Evolutionary conservation across 1,140 invertebrate species (phyloP).

Genomic region (Aphelinus atriplicis): DNA sequence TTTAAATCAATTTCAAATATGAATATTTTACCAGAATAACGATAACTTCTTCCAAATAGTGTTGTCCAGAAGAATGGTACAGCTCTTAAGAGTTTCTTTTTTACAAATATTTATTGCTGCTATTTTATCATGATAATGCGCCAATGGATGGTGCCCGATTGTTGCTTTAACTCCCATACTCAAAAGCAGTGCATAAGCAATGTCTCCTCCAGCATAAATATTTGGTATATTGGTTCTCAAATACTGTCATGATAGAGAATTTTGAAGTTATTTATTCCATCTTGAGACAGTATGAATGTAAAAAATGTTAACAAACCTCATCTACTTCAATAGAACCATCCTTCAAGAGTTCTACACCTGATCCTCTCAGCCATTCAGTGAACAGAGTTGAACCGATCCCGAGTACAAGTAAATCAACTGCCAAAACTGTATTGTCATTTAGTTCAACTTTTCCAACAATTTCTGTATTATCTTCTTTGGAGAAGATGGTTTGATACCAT

Average conservation of each 20-base stretch:
- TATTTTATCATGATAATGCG: slow-evolving; percentile 87
- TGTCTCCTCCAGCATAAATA: slow-evolving; percentile 91
- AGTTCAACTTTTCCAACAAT: slow-evolving; percentile 74
- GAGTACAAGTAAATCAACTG: slow-evolving; percentile 83
- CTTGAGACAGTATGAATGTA: slow-evolving; percentile 1
- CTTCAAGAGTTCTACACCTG: slow-evolving; percentile 74
- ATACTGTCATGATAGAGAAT: slow-evolving; percentile 64
- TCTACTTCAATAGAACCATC: slow-evolving; percentile 80
- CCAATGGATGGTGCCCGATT: slow-evolving; percentile 90
- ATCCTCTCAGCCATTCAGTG: slow-evolving; percentile 82
- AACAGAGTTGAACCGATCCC: slow-evolving; percentile 84
- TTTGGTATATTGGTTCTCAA: slow-evolving; percentile 81
- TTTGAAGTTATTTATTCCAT: not conserved
- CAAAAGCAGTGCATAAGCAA: slow-evolving; percentile 88
- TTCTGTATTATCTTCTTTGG: slow-evolving; percentile 66
- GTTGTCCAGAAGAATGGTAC: slow-evolving; percentile 95
- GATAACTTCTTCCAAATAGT: slow-evolving; percentile 86
- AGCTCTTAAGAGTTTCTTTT: slow-evolving; percentile 70
- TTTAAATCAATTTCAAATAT: slow-evolving; percentile 63
- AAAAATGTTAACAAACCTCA: slow-evolving; percentile 60
- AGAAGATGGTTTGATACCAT: slow-evolving; percentile 71
- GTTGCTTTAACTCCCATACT: slow-evolving; percentile 70
- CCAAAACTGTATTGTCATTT: slow-evolving; percentile 72
- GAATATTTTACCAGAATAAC: slow-evolving; percentile 77
- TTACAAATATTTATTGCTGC: slow-evolving; percentile 85